These are phyloP conservation scores for Harpalus rubripes DNA, from an alignment of 2,888 invertebrate genomes.

Conservation along the genomic window DNA sequence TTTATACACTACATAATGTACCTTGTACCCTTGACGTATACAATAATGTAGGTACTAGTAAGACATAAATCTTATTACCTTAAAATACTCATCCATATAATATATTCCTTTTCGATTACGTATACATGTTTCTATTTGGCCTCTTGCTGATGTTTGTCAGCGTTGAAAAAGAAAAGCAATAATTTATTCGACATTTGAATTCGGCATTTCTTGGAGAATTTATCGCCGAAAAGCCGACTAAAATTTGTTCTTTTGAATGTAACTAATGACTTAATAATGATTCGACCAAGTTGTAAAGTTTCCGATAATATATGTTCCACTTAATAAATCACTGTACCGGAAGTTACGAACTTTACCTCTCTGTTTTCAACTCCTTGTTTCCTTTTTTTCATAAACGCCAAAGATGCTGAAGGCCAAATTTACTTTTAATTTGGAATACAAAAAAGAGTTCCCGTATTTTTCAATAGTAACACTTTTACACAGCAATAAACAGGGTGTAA, in stretches of 20 bases:
- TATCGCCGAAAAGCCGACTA: slow-evolving; percentile 6
- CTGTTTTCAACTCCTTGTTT: slow-evolving; percentile 38
- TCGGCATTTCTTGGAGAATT: slow-evolving; percentile 23
- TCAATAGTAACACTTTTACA: too few species aligned
- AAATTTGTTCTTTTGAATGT: slow-evolving; percentile 41
- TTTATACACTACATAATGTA: too few species aligned
- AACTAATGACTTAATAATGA: slow-evolving; percentile 63
- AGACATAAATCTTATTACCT: too few species aligned
- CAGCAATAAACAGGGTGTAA: too few species aligned
- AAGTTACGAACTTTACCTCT: slow-evolving; percentile 21
- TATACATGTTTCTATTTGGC: neutral
- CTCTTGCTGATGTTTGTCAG: neutral
- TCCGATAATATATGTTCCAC: slow-evolving; percentile 59
- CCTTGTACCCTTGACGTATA: too few species aligned
- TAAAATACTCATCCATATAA: too few species aligned
- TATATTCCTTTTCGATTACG: too few species aligned
- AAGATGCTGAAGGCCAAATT: neutral
- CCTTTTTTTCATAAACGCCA: slow-evolving; percentile 42
- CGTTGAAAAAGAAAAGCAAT: slow-evolving; percentile 9
- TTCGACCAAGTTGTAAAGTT: slow-evolving; percentile 57
- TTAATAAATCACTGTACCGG: slow-evolving; percentile 60
- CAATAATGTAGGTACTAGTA: too few species aligned
- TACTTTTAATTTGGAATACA: neutral
- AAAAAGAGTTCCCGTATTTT: neutral
- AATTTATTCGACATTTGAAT: slow-evolving; percentile 21